phyloP scores from a whole-genome alignment of 1,140 invertebrate species.

The Augochlora pura region DNA sequence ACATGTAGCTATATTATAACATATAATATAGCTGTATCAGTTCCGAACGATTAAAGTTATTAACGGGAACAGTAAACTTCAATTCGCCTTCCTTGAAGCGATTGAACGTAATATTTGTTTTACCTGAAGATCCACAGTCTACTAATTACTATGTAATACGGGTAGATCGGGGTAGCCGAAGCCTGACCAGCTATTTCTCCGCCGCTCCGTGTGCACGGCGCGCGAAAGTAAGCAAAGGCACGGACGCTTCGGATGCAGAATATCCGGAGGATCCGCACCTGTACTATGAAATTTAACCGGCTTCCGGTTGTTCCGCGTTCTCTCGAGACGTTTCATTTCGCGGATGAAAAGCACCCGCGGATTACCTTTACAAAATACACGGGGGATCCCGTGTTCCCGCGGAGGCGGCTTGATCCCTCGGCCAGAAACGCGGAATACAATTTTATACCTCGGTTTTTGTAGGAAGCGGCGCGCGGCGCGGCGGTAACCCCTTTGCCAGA shows the following conservation, averaged over 20 bases:
- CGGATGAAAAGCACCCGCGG: constrained; percentile 60
- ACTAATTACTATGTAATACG: no score
- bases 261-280: constrained; percentile 19
- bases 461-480: constrained; percentile 24
- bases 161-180: no score
- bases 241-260: constrained; percentile 19
- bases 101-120: no score
- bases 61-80: no score
- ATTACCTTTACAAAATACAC: constrained; percentile 63
- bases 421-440: constrained; percentile 46
- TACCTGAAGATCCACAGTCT: no score
- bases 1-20: no score
- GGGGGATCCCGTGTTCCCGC: constrained; percentile 33
- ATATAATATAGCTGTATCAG: no score
- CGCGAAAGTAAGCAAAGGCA: constrained; percentile 25
- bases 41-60: no score
- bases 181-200: no score
- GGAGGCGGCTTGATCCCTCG: constrained; percentile 39
- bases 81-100: no score
- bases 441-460: constrained; percentile 51
- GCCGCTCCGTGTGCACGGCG: no score
- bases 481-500: constrained; percentile 12
- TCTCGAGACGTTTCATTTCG: constrained; percentile 61
- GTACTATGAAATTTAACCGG: constrained; percentile 30
- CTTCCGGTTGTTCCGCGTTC: constrained; percentile 34